phyloP scores from a whole-genome alignment of 1,140 invertebrate genomes.

The Ridgeia piscesae region DNA sequence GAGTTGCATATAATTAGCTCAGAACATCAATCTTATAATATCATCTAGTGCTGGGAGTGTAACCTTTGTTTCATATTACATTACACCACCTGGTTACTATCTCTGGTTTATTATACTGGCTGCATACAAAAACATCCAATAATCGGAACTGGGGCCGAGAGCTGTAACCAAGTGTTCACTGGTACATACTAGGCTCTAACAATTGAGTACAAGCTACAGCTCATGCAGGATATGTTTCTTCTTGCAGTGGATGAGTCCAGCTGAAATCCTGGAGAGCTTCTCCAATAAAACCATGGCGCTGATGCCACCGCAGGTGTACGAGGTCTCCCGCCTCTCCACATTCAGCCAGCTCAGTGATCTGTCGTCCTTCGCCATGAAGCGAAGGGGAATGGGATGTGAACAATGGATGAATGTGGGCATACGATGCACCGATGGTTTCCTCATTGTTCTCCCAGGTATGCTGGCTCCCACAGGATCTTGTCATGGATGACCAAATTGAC shows the following conservation, averaged over 20 bases:
- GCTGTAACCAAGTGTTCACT: no score
- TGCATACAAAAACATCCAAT: no score
- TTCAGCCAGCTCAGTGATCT: conserved; percentile 48
- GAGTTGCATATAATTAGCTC: no score
- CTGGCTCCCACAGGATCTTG: neutral
- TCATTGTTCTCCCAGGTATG: conserved; percentile 58
- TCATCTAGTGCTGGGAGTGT: no score
- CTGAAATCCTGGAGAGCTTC: conserved; percentile 49
- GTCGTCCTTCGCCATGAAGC: conserved; percentile 44
- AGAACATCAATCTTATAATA: no score
- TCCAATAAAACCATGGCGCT: conserved; percentile 42
- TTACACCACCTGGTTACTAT: no score
- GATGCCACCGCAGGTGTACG: conserved; percentile 62
- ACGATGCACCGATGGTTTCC: conserved; percentile 52
- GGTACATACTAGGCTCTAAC: no score
- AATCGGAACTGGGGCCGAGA: no score
- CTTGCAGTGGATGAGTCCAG: conserved; percentile 58
- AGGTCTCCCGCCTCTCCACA: conserved; percentile 53
- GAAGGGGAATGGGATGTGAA: conserved; percentile 46
- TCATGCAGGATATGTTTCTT: conserved; percentile 7
- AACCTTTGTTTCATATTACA: no score
- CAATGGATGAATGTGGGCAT: conserved; percentile 56
- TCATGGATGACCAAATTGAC: no score
- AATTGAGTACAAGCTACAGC: no score
- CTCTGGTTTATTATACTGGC: no score